These are phyloP conservation scores for Pseudocheirus occidentalis DNA, from an alignment of 2,797 vertebrate genomes.

Conservation along the genomic window DNA sequence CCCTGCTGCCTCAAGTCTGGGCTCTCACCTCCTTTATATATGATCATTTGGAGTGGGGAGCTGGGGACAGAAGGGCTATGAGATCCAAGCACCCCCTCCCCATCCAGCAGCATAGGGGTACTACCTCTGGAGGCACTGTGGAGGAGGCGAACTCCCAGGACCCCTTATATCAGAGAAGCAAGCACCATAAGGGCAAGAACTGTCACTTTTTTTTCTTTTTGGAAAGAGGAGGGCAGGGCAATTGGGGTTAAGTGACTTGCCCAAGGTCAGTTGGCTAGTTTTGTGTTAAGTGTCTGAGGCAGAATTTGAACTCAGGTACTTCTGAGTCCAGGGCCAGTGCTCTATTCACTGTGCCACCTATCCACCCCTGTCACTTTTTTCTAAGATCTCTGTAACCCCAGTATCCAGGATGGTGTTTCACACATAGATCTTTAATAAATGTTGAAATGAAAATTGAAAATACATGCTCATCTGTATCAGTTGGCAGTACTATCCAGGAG, in stretches of 20 bases:
- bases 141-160: background rate
- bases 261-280: too few relatives aligned
- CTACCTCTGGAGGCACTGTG: background rate
- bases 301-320: too few relatives aligned
- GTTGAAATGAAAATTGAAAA: background rate
- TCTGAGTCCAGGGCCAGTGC: too few relatives aligned
- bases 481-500: background rate
- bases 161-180: background rate
- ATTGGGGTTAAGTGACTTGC: too few relatives aligned
- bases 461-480: background rate
- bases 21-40: background rate
- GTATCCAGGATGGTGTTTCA: background rate
- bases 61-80: background rate
- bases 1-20: background rate
- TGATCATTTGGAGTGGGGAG: background rate
- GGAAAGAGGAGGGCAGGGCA: too few relatives aligned
- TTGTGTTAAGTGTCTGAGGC: too few relatives aligned
- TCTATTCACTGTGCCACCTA: too few relatives aligned
- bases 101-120: background rate
- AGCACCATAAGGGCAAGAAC: background rate
- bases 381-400: background rate
- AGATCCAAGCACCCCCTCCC: background rate
- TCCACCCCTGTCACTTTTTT: background rate
- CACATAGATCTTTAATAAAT: background rate
- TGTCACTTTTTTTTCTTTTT: background rate